Base-by-base conservation (phyloP, 2,113 vertebrate genomes). In the Pholis gunnellus region DNA sequence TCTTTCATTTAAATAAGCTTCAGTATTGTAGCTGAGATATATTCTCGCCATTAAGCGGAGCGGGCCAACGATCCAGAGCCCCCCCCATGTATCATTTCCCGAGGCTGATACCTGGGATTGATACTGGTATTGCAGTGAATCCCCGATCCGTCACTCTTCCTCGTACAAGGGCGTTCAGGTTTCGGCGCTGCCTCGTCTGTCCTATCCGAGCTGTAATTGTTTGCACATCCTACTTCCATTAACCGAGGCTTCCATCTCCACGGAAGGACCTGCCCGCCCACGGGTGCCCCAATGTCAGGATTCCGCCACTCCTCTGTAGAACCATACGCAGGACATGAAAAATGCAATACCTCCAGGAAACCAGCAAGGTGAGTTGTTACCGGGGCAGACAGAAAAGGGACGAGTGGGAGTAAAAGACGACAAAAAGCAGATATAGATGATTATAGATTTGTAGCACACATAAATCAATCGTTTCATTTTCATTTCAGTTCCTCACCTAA, bases 201-300 rank as follows among this genome's bases (percentile, higher is more conserved):
- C 11, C 42, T 15, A 69, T 56, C n/a, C 20, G 34, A 64, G 61
- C 69, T 82, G 69, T 83, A 88, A 88, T 83, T 91, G 86, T 83
- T 82, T 78, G 64, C 72, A 70, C 75, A 84, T 85, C 65, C 87
- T 74, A 38, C 79, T 64, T 67, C 69, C 72, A 83, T 86, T 87
- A 89, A 93, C 93, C 68, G 54, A 91, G 92, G 67, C 70, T n/a
- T 81, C 78, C 60, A 81, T 91, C 83, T 87, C 79, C 29, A 83
- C 73, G 5, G 79, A 79, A 59, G 77, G 83, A 92, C 85, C 86
- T 83, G 72, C 50, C 79, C 84, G 79, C 91, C 87, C 84, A 89
- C 78, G 27, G 40, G 60, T 72, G 85, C 69, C 44, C 54, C 74
- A 6, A 74, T 84, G 91, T 91, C 91, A 87, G 86, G 84, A 77